Percentiles rank a stretch among this genome's conserved stretches.
These are phyloP conservation scores for Formica aserva DNA, from an alignment of 2,888 invertebrate genomes.

Conservation along the genomic window DNA sequence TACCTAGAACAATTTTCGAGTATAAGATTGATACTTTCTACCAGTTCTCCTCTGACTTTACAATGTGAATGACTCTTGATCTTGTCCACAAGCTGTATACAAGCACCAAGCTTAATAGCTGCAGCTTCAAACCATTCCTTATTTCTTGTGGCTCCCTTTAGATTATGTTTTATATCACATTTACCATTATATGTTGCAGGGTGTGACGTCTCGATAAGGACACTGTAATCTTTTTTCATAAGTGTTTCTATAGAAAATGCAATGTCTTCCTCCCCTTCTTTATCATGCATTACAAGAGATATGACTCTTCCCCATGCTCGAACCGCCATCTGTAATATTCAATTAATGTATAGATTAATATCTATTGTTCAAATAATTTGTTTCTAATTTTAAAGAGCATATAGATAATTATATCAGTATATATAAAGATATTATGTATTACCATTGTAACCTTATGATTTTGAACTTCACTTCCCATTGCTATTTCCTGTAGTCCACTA, in stretches of 20 bases:
- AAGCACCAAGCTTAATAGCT: slow-evolving; percentile 87
- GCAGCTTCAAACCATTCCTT: slow-evolving; percentile 88
- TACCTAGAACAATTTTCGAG: slow-evolving; percentile 88
- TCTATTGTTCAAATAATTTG: neutral
- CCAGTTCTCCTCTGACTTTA: slow-evolving; percentile 89
- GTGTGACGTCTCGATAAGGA: slow-evolving; percentile 70
- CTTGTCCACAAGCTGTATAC: slow-evolving; percentile 86
- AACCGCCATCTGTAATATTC: slow-evolving; percentile 84
- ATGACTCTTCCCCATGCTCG: slow-evolving; percentile 86
- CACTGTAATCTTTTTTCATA: slow-evolving; percentile 71
- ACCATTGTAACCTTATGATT: slow-evolving; percentile 89
- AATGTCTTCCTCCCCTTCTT: slow-evolving; percentile 64
- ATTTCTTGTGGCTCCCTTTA: slow-evolving; percentile 85
- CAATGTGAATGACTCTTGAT: slow-evolving; percentile 88
- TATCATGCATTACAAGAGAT: slow-evolving; percentile 86
- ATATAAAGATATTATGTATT: slow-evolving; percentile 70
- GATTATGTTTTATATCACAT: slow-evolving; percentile 82
- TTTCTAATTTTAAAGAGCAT: neutral
- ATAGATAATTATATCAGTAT: neutral
- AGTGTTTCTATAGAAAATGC: slow-evolving; percentile 54
- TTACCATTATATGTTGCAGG: slow-evolving; percentile 65
- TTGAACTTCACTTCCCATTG: slow-evolving; percentile 87
- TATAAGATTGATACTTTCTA: slow-evolving; percentile 87
- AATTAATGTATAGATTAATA: slow-evolving; percentile 25
- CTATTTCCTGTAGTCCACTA: slow-evolving; percentile 88